Conservation (phyloP, 2,797 vertebrate species). For the Scolopax bukidnonensis region DNA sequence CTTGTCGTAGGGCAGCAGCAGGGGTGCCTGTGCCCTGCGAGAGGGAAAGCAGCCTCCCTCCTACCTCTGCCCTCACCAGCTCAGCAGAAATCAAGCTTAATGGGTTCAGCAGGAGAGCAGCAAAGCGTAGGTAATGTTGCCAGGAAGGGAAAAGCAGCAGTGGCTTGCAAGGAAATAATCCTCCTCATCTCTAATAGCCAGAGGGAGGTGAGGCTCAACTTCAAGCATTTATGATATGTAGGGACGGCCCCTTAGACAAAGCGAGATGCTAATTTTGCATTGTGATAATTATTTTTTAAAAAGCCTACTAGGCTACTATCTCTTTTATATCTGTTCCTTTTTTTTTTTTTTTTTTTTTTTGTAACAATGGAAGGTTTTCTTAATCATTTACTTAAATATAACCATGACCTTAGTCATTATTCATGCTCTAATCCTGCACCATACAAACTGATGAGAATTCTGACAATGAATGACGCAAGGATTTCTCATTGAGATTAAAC, state of each 20-base stretch:
- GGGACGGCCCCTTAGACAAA: neutral
- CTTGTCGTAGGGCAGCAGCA: neutral
- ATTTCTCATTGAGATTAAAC: neutral
- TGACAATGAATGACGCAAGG: neutral
- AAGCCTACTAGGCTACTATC: neutral
- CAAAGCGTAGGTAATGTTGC: neutral
- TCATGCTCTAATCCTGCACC: neutral
- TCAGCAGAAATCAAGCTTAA: neutral
- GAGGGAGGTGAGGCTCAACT: neutral
- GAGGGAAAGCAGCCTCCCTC: neutral
- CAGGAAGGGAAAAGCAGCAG: accelerated
- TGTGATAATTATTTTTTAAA: neutral
- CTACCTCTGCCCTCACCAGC: neutral
- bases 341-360: neutral
- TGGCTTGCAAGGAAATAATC: neutral
- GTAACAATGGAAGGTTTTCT: neutral
- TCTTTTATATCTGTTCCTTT: neutral
- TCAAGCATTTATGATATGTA: neutral
- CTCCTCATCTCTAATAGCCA: neutral
- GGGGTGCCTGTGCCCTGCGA: accelerated
- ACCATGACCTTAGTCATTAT: neutral
- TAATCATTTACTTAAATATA: neutral
- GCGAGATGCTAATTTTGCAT: neutral
- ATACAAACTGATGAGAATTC: neutral
- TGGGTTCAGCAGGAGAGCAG: neutral